A percentile compares a stretch with the other conserved stretches of the same genome.
Conservation (phyloP, 2,888 invertebrate genomes). For the Xylocampa areola region DNA sequence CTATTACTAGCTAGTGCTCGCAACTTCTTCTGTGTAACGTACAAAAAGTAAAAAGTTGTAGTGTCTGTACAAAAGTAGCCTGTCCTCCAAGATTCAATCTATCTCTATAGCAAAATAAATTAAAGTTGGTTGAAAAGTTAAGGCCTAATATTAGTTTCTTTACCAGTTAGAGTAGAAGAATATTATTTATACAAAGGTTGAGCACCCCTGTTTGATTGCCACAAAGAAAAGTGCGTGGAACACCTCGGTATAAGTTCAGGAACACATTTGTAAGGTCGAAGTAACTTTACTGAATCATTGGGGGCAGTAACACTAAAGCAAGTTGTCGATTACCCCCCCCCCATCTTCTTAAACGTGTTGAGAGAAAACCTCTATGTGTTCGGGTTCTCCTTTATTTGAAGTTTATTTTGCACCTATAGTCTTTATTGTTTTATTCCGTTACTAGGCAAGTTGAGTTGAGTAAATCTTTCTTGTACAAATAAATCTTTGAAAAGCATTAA, state of each 20-base stretch:
- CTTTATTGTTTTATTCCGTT: conserved; percentile 20
- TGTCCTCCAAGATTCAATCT: no score
- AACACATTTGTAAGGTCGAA: conserved; percentile 36
- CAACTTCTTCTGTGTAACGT: no score
- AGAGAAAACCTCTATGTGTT: conserved; percentile 13
- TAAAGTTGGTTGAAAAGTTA: no score
- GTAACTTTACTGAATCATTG: conserved; percentile 23
- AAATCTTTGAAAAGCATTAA: no score
- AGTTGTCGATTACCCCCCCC: conserved; percentile 24
- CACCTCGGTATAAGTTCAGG: conserved; percentile 19
- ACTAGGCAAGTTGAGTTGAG: background rate
- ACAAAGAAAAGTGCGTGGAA: conserved; percentile 22
- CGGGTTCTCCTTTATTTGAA: conserved; percentile 12
- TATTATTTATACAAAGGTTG: conserved; percentile 5
- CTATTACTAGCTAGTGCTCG: no score
- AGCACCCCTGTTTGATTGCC: conserved; percentile 4
- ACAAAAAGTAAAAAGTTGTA: no score
- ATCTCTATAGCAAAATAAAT: no score
- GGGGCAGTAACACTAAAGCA: conserved; percentile 17
- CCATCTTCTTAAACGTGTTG: conserved; percentile 16
- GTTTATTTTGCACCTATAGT: conserved; percentile 1
- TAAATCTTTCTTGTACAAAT: no score
- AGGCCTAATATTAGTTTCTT: no score
- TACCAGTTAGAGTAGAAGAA: no score
- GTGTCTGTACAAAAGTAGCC: no score